phyloP scores from a whole-genome alignment of 2,113 vertebrate genomes.

The Dermatemys mawii region DNA sequence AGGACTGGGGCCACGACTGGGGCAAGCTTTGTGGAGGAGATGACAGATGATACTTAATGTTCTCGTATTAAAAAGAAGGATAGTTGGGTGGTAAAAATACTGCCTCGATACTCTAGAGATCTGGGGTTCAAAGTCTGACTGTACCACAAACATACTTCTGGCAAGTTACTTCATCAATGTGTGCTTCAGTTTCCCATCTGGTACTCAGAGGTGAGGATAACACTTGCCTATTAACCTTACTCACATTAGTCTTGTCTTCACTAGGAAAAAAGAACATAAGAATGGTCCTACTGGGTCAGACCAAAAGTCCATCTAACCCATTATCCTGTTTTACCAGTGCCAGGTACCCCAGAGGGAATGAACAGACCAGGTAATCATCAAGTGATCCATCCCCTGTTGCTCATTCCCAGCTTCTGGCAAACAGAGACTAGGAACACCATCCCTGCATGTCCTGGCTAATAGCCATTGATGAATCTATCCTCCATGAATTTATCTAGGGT shows the following conservation, averaged over 20 bases:
- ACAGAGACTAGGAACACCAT: too few relatives aligned
- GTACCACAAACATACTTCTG: not conserved
- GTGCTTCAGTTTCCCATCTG: not conserved
- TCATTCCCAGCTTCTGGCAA: too few relatives aligned
- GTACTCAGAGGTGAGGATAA: not conserved
- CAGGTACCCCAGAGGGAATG: too few relatives aligned
- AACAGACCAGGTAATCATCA: too few relatives aligned
- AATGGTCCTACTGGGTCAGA: too few relatives aligned
- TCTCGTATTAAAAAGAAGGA: rapidly evolving
- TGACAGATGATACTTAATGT: not conserved
- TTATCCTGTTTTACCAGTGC: too few relatives aligned
- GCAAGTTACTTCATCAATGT: not conserved
- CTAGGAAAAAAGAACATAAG: not conserved
- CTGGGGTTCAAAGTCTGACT: not conserved
- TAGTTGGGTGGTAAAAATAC: rapidly evolving
- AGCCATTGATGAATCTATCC: too few relatives aligned
- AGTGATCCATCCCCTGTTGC: too few relatives aligned
- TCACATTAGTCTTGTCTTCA: not conserved
- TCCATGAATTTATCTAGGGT: too few relatives aligned
- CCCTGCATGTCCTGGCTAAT: too few relatives aligned
- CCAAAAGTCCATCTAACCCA: too few relatives aligned
- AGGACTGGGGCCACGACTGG: not conserved
- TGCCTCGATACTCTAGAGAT: not conserved
- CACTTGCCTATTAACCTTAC: not conserved
- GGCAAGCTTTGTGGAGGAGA: not conserved